These are phyloP conservation scores for Epizoanthus fatuus DNA, from an alignment of 92 coral and sea anemone species.

Conservation along the genomic window DNA sequence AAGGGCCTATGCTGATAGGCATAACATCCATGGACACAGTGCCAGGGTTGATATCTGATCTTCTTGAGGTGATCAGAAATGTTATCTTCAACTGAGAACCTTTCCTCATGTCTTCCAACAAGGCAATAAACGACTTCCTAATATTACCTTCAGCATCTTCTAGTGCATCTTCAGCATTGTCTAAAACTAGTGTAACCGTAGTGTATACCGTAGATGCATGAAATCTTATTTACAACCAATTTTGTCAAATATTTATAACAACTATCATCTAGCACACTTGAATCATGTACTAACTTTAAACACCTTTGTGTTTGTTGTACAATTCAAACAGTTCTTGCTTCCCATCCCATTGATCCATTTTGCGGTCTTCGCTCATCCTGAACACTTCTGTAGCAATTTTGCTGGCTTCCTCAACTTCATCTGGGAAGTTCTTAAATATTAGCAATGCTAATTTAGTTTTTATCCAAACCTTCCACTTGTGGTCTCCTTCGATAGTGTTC, in stretches of 20 bases:
- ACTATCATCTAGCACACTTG: too few species aligned
- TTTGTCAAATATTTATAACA: too few species aligned
- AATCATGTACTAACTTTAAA: too few species aligned
- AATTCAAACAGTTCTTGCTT: conserved; percentile 27
- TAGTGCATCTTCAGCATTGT: conserved; percentile 54
- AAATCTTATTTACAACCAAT: too few species aligned
- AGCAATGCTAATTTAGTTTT: conserved; percentile 48
- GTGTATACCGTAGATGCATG: background rate
- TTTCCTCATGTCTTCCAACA: conserved; percentile 9
- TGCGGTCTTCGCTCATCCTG: conserved; percentile 39
- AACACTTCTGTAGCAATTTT: conserved; percentile 42
- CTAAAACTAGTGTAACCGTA: background rate
- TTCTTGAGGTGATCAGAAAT: conserved; percentile 21
- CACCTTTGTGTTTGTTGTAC: conserved; percentile 11
- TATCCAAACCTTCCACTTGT: conserved; percentile 65
- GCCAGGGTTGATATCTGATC: background rate
- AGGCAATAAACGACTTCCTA: background rate
- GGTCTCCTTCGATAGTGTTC: conserved; percentile 52
- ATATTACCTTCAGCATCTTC: background rate
- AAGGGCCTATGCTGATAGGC: too few species aligned
- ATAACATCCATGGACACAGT: too few species aligned
- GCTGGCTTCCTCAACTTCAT: conserved; percentile 11
- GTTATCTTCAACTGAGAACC: conserved; percentile 3
- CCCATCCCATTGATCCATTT: conserved; percentile 1
- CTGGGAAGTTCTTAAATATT: conserved; percentile 8